A percentile compares a stretch with the other conserved stretches of the same genome.
Evolutionary conservation across 2,797 vertebrate species (phyloP).

Genomic region (Schizopygopsis malacanthus): DNA sequence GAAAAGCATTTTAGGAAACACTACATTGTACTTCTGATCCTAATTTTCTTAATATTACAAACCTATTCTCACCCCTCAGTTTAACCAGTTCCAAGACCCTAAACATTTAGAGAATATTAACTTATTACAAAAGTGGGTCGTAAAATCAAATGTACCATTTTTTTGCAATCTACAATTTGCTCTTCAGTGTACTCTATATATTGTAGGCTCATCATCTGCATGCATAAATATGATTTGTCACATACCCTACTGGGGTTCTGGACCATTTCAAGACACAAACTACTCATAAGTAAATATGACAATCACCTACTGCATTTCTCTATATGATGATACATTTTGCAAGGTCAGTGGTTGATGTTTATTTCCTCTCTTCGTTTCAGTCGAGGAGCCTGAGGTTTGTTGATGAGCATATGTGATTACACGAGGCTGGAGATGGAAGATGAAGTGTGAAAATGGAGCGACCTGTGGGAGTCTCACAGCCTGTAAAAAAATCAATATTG

Average conservation of each 20-base stretch:
- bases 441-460: conserved; percentile 58
- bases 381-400: conserved; percentile 22
- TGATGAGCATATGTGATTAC: conserved; percentile 59
- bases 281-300: neutral
- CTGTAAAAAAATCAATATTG: conserved; percentile 53
- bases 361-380: conserved; percentile 27
- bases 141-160: conserved; percentile 27
- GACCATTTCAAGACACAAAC: conserved; percentile 21
- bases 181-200: conserved; percentile 49
- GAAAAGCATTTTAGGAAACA: neutral
- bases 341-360: conserved; percentile 38
- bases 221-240: conserved; percentile 30
- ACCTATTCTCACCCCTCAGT: neutral
- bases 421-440: conserved; percentile 52
- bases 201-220: conserved; percentile 10
- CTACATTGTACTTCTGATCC: neutral
- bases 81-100: conserved; percentile 30
- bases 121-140: conserved; percentile 26
- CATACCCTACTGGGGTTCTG: conserved; percentile 23
- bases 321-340: neutral
- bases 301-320: neutral
- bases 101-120: conserved; percentile 46
- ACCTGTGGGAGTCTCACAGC: conserved; percentile 52
- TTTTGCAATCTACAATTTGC: conserved; percentile 39
- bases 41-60: neutral